Percentiles rank a stretch among this genome's conserved stretches.
These are phyloP conservation scores for Erpornis zantholeuca DNA, from an alignment of 2,113 vertebrate genomes.

Conservation along the genomic window DNA sequence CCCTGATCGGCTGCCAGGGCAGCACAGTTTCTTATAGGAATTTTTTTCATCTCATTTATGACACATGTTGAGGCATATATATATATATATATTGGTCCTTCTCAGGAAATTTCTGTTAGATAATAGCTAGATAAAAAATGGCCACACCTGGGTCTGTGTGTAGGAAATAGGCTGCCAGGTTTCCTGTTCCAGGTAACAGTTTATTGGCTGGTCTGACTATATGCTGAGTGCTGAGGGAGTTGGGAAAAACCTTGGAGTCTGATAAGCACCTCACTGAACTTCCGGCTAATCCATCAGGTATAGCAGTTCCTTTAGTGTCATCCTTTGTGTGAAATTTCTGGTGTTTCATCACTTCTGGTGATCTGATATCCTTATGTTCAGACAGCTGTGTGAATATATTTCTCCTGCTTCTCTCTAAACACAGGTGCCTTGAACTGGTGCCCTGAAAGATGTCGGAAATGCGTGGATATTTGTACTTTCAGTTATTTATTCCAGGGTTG, in stretches of 20 bases:
- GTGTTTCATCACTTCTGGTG: not conserved
- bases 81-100: too few relatives aligned
- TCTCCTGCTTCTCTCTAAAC: not conserved
- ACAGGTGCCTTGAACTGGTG: not conserved
- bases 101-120: not conserved
- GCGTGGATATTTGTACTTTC: not conserved
- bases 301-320: not conserved
- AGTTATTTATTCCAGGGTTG: not conserved
- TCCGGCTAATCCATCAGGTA: not conserved
- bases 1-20: too few relatives aligned
- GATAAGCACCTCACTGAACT: not conserved
- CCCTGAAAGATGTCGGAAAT: not conserved
- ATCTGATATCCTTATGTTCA: not conserved
- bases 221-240: not conserved
- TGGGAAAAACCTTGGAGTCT: rapidly evolving
- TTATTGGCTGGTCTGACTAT: not conserved
- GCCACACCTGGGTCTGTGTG: not conserved
- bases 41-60: too few relatives aligned
- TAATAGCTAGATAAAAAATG: not conserved
- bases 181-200: not conserved
- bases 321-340: not conserved
- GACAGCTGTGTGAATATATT: not conserved
- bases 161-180: not conserved
- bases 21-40: too few relatives aligned
- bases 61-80: too few relatives aligned